These are phyloP conservation scores for Sepiola atlantica DNA, from an alignment of 2,888 invertebrate species.

Conservation along the genomic window DNA sequence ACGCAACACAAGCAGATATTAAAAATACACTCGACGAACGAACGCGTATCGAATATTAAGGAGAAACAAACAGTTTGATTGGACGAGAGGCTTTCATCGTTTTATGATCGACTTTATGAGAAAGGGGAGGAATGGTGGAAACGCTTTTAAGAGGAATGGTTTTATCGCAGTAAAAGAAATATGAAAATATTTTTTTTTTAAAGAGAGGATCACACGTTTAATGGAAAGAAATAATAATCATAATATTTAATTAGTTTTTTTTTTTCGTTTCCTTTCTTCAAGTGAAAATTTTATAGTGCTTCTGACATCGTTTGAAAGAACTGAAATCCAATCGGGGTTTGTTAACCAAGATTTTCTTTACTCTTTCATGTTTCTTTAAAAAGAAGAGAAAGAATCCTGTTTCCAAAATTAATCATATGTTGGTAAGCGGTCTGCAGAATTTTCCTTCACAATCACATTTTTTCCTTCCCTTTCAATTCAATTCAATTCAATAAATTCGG, in stretches of 20 bases:
- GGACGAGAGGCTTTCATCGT: background rate
- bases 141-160: background rate
- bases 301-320: background rate
- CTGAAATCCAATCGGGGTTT: background rate
- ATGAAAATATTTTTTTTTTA: background rate
- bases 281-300: background rate
- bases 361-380: background rate
- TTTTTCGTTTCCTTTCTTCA: background rate
- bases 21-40: background rate
- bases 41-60: background rate
- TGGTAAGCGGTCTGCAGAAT: background rate
- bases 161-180: background rate
- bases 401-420: background rate
- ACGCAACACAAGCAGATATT: background rate
- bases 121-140: background rate
- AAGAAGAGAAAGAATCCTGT: background rate
- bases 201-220: background rate
- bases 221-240: background rate
- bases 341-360: background rate
- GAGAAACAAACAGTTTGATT: background rate
- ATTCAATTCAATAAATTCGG: too few species aligned
- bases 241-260: background rate
- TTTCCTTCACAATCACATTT: too few species aligned
- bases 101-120: background rate
- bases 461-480: too few species aligned